These are phyloP conservation scores for Drosophila suzukii DNA, from an alignment of 1,140 invertebrate species.

Conservation along the genomic window DNA sequence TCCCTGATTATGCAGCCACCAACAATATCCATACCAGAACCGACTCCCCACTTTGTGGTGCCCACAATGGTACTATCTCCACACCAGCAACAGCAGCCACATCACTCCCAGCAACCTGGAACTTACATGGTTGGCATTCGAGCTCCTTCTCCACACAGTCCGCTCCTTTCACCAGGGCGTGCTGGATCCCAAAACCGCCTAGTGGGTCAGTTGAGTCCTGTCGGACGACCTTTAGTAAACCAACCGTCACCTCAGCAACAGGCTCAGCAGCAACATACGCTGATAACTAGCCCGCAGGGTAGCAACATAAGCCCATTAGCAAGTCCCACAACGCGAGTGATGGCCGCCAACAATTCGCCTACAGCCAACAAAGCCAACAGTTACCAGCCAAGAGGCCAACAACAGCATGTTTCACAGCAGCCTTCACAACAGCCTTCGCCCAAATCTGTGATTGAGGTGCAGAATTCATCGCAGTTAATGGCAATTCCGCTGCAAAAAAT, in stretches of 20 bases:
- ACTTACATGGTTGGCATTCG: constrained; percentile 64
- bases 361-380: constrained; percentile 51
- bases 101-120: constrained; percentile 34
- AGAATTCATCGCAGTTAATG: constrained; percentile 56
- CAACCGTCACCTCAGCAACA: constrained; percentile 37
- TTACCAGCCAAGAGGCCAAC: constrained; percentile 38
- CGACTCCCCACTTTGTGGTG: constrained; percentile 85
- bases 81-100: constrained; percentile 53
- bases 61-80: constrained; percentile 85
- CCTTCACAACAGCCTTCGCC: constrained; percentile 34
- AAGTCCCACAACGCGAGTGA: constrained; percentile 61
- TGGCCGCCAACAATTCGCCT: constrained; percentile 47
- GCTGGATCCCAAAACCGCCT: constrained; percentile 54
- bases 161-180: constrained; percentile 63
- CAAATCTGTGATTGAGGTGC: constrained; percentile 67
- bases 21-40: constrained; percentile 87
- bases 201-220: constrained; percentile 59
- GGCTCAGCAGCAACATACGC: constrained; percentile 41
- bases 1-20: constrained; percentile 85
- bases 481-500: constrained; percentile 75
- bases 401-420: constrained; percentile 20
- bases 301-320: constrained; percentile 61
- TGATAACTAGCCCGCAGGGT: constrained; percentile 49
- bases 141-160: constrained; percentile 73
- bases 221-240: constrained; percentile 26